Conservation (phyloP, 2,888 invertebrate species). For the Hydriomena furcata region DNA sequence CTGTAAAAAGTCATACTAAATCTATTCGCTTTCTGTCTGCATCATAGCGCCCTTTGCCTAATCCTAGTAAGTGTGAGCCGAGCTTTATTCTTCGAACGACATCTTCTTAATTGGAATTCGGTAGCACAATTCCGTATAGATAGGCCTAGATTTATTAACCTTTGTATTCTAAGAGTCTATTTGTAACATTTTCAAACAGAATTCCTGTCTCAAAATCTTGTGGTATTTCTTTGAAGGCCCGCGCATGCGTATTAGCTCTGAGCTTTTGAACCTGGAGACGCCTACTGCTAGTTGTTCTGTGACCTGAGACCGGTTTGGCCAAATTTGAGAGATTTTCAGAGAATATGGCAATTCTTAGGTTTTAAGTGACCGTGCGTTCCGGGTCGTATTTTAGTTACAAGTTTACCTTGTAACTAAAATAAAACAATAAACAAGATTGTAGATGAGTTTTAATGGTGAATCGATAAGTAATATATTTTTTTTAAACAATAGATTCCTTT, state of each 20-base stretch:
- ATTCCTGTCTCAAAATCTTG: slow-evolving; percentile 30
- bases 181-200: slow-evolving; percentile 28
- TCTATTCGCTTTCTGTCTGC: too few species aligned
- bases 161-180: slow-evolving; percentile 20
- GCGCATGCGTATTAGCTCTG: slow-evolving; percentile 63
- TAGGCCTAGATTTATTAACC: slow-evolving; percentile 25
- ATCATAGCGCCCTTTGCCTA: too few species aligned
- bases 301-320: slow-evolving; percentile 75
- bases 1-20: too few species aligned
- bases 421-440: too few species aligned
- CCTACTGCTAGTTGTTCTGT: slow-evolving; percentile 12
- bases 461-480: too few species aligned
- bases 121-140: slow-evolving; percentile 22
- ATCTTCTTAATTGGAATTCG: slow-evolving; percentile 32
- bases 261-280: slow-evolving; percentile 49
- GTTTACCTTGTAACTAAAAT: too few species aligned
- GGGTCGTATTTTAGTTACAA: slow-evolving; percentile 8
- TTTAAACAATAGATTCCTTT: too few species aligned
- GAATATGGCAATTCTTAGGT: slow-evolving; percentile 50
- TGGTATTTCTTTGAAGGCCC: slow-evolving; percentile 55
- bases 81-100: slow-evolving; percentile 15
- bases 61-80: slow-evolving; percentile 1
- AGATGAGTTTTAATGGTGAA: too few species aligned
- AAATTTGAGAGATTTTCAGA: slow-evolving; percentile 78
- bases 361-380: slow-evolving; percentile 29